Conservation (phyloP, 2,888 invertebrate genomes). For the Selenia dentaria region DNA sequence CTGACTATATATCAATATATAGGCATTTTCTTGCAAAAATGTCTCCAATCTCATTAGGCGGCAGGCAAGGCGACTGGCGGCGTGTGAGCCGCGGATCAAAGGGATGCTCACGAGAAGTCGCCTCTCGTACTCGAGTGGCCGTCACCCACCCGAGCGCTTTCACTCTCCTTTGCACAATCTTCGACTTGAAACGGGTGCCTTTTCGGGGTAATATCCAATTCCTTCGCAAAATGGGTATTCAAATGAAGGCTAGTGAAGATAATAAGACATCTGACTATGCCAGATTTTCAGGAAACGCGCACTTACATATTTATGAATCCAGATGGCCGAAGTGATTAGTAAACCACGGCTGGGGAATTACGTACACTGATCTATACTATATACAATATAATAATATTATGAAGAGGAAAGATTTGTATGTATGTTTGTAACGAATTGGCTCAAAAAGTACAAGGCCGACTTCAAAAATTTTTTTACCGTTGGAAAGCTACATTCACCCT, state of each 20-base stretch:
- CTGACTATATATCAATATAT: too few relatives aligned
- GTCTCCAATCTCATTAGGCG: constrained; percentile 62
- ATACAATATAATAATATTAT: too few relatives aligned
- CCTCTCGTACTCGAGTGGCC: constrained; percentile 61
- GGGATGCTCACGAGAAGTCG: constrained; percentile 66
- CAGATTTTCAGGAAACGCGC: background rate
- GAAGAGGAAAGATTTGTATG: too few relatives aligned
- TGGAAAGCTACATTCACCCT: too few relatives aligned
- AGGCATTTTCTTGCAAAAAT: constrained; percentile 34
- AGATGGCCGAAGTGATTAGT: background rate
- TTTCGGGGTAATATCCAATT: constrained; percentile 45
- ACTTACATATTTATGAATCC: background rate
- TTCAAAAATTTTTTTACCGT: too few relatives aligned
- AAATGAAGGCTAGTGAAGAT: constrained; percentile 10
- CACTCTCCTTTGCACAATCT: constrained; percentile 56
- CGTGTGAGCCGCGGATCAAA: constrained; percentile 70
- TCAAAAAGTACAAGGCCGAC: too few relatives aligned
- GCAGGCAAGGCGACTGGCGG: constrained; percentile 50
- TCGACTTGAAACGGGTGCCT: constrained; percentile 46
- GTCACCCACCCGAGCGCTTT: constrained; percentile 57
- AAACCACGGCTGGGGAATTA: background rate
- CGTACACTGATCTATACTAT: too few relatives aligned
- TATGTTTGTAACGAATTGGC: too few relatives aligned
- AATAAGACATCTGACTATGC: constrained; percentile 4
- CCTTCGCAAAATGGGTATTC: constrained; percentile 21